A percentile compares a stretch with the other conserved stretches of the same genome.
Evolutionary conservation across 2,113 vertebrate genomes (phyloP).

Genomic region (Syrmaticus mikado): DNA sequence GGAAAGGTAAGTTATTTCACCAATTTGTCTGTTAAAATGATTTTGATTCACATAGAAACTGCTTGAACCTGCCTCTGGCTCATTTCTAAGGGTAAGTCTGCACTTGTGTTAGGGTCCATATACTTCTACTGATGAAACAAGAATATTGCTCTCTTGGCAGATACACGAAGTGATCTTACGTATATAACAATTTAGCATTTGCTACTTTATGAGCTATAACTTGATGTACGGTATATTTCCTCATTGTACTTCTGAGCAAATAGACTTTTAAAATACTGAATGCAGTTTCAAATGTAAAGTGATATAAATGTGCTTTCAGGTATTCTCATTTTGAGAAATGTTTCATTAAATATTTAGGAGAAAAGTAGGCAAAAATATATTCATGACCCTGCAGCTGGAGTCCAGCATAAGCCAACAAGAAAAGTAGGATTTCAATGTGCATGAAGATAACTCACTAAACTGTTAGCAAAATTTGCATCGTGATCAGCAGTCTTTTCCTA

Average conservation of each 20-base stretch:
- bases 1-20: constrained; percentile 3
- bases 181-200: background rate
- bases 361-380: background rate
- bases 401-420: background rate
- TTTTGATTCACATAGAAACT: constrained; percentile 10
- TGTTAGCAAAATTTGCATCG: background rate
- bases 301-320: background rate
- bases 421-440: background rate
- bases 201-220: background rate
- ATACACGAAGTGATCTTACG: background rate
- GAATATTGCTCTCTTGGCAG: background rate
- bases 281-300: background rate
- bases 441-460: background rate
- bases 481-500: background rate
- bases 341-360: background rate
- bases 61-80: background rate
- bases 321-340: background rate
- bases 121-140: background rate
- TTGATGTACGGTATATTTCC: background rate
- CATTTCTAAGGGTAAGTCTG: background rate
- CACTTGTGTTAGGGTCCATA: background rate
- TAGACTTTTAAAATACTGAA: background rate
- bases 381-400: background rate
- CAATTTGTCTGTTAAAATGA: background rate
- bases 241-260: background rate